A percentile compares a stretch with the other conserved stretches of the same genome.
phyloP scores from a whole-genome alignment of 2,113 vertebrate genomes.

The Prietella phreatophila region DNA sequence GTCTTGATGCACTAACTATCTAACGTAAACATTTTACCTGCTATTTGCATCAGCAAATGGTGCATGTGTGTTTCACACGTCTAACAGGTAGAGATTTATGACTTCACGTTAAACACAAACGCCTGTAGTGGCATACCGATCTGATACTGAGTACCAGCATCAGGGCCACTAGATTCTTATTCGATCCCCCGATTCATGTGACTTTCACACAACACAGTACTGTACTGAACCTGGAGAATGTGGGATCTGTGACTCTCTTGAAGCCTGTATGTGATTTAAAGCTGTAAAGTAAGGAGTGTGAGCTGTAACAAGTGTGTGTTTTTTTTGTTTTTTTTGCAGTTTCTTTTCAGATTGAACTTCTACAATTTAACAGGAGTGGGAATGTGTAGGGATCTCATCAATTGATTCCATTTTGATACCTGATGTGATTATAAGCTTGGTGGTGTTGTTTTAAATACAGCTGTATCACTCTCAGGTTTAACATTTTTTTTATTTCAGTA shows the following conservation, averaged over 20 bases:
- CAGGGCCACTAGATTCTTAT: not conserved
- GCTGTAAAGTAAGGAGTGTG: not conserved
- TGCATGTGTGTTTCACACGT: not conserved
- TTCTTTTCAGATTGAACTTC: not conserved
- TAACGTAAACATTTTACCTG: not conserved
- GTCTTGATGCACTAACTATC: not conserved
- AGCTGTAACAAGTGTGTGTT: not conserved
- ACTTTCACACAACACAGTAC: not conserved
- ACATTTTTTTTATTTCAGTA: not conserved
- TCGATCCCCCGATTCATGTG: not conserved
- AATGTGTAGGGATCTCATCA: not conserved
- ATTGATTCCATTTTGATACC: not conserved
- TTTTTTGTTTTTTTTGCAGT: not conserved
- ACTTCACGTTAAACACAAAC: not conserved
- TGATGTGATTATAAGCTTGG: not conserved
- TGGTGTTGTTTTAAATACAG: too few species aligned
- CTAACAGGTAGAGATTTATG: not conserved
- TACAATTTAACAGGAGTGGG: not conserved
- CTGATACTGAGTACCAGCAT: not conserved
- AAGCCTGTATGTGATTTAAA: not conserved
- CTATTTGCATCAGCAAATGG: too few species aligned
- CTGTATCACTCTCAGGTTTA: not conserved
- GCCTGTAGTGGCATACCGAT: too few species aligned
- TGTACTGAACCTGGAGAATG: not conserved
- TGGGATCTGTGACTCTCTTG: not conserved